Evolutionary conservation across 2,797 vertebrate species (phyloP).

Genomic region (Pelobates cultripes): DNA sequence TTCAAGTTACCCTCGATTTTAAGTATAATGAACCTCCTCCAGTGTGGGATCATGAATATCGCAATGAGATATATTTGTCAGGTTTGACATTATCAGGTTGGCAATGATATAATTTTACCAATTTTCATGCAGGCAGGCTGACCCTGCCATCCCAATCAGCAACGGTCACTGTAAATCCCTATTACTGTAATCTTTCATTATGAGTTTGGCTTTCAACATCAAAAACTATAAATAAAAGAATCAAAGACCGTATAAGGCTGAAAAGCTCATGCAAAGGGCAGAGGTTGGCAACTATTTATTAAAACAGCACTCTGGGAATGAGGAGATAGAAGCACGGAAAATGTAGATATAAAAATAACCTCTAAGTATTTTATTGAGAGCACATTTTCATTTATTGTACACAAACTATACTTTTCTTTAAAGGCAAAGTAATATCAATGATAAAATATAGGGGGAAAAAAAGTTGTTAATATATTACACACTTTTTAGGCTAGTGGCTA

Average conservation of each 20-base stretch:
- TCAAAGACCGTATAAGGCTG: conserved; percentile 47
- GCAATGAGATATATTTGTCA: no score
- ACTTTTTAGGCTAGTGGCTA: no score
- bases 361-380: background rate
- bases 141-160: background rate
- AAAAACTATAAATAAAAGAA: conserved; percentile 42
- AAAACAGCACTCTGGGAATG: conserved; percentile 45
- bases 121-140: background rate
- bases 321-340: conserved; percentile 25
- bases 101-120: background rate
- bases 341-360: conserved; percentile 19
- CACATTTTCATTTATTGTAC: no score
- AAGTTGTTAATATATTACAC: no score
- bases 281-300: conserved; percentile 48
- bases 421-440: no score
- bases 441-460: no score
- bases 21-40: no score
- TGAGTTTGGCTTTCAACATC: conserved; percentile 24
- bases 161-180: conserved; percentile 17
- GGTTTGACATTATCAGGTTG: background rate
- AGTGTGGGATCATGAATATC: no score
- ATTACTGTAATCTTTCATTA: conserved; percentile 34
- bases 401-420: no score
- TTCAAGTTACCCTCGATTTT: no score
- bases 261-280: conserved; percentile 44